Evolutionary conservation across 2,888 invertebrate species (phyloP).

Genomic region (Erebia ligea): DNA sequence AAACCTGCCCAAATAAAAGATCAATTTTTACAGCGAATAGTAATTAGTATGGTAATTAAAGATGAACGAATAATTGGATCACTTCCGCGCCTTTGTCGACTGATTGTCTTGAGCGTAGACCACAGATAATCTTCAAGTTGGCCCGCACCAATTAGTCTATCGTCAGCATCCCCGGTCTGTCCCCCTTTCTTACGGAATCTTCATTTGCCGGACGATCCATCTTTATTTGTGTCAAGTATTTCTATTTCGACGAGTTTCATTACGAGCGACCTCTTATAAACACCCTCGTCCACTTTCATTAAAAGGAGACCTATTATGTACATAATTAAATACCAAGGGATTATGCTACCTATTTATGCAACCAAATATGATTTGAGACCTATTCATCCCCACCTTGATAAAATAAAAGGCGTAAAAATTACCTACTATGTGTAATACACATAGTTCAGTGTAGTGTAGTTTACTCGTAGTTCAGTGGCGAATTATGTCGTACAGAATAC

Average conservation of each 20-base stretch:
- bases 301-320: neutral
- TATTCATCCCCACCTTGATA: too few relatives aligned
- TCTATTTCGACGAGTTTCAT: conserved; percentile 41
- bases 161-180: conserved; percentile 48
- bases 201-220: conserved; percentile 41
- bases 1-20: too few relatives aligned
- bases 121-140: conserved; percentile 47
- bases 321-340: neutral
- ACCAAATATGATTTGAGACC: too few relatives aligned
- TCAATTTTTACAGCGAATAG: neutral
- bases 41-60: neutral
- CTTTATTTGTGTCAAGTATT: conserved; percentile 41
- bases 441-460: too few relatives aligned
- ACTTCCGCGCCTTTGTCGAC: conserved; percentile 44
- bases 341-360: too few relatives aligned
- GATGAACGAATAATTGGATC: conserved; percentile 24
- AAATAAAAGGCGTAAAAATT: neutral
- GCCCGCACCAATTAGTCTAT: conserved; percentile 59
- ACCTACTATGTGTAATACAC: neutral
- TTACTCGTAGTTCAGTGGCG: too few relatives aligned
- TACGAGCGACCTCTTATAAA: conserved; percentile 24
- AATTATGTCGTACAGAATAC: too few relatives aligned
- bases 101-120: conserved; percentile 50
- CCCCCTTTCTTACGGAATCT: conserved; percentile 44
- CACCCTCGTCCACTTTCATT: neutral